Evolutionary conservation across 2,888 invertebrate species (phyloP).

Genomic region (Limnephilus lunatus): DNA sequence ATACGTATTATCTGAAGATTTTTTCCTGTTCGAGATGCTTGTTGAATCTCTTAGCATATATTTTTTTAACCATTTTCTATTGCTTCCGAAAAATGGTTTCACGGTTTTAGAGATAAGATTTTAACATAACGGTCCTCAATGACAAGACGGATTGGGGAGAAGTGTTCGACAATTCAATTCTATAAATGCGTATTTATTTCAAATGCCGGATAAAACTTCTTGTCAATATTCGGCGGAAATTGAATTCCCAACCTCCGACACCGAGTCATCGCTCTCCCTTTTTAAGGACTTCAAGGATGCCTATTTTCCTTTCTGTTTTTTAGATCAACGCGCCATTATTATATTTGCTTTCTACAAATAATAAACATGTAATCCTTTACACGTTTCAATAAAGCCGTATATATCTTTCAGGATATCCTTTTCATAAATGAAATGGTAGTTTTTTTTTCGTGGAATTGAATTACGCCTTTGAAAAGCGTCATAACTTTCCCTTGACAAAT

Average conservation of each 20-base stretch:
- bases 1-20: background rate
- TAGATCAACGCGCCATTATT: background rate
- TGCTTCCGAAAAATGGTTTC: background rate
- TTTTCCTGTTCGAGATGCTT: background rate
- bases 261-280: background rate
- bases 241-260: background rate
- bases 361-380: background rate
- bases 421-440: constrained; percentile 6
- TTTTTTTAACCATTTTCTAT: background rate
- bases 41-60: background rate
- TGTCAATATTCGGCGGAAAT: background rate
- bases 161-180: background rate
- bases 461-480: constrained; percentile 15
- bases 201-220: background rate
- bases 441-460: constrained; percentile 13
- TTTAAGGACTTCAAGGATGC: background rate
- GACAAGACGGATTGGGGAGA: background rate
- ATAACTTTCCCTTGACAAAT: constrained; percentile 17
- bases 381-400: background rate
- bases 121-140: background rate
- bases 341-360: background rate
- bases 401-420: background rate
- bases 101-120: background rate
- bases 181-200: background rate
- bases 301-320: background rate